Percentiles rank a stretch among this genome's conserved stretches.
Evolutionary conservation across 2,797 vertebrate genomes (phyloP).

Genomic region (Melopsittacus undulatus): DNA sequence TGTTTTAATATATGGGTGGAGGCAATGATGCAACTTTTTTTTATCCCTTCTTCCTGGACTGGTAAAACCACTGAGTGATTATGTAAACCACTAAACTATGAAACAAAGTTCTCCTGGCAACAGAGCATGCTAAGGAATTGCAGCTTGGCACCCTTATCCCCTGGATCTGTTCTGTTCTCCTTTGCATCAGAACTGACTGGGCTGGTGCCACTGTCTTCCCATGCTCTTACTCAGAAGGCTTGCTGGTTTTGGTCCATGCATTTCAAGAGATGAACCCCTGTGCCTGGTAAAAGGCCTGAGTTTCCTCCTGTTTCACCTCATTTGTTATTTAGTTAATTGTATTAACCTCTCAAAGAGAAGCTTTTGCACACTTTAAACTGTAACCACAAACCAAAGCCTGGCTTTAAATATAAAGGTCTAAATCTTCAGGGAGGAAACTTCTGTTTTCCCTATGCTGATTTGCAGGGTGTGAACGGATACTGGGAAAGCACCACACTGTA

Average conservation of each 20-base stretch:
- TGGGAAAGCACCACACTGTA: background rate
- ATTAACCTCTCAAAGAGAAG: background rate
- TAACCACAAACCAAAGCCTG: constrained; percentile 25
- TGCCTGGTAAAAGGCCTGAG: background rate
- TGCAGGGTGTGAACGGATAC: background rate
- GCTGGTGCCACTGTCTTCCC: background rate
- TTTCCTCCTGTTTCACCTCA: background rate
- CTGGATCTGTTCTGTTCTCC: background rate
- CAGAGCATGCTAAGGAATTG: background rate
- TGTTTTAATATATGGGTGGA: background rate
- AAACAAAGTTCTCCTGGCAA: constrained; percentile 30
- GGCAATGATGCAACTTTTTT: constrained; percentile 21
- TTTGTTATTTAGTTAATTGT: background rate
- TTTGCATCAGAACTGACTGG: background rate
- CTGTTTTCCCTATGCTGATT: constrained; percentile 12
- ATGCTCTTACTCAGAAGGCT: background rate
- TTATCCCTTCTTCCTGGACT: constrained; percentile 31
- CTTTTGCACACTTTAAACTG: background rate
- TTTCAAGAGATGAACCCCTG: background rate
- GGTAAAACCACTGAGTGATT: constrained; percentile 43
- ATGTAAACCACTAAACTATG: constrained; percentile 48
- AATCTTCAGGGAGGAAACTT: background rate
- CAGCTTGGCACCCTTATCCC: background rate
- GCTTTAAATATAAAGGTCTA: background rate
- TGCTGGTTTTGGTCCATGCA: background rate